Evolutionary conservation across 2,888 invertebrate genomes (phyloP).

Genomic region (Tetheella fluctuosa): DNA sequence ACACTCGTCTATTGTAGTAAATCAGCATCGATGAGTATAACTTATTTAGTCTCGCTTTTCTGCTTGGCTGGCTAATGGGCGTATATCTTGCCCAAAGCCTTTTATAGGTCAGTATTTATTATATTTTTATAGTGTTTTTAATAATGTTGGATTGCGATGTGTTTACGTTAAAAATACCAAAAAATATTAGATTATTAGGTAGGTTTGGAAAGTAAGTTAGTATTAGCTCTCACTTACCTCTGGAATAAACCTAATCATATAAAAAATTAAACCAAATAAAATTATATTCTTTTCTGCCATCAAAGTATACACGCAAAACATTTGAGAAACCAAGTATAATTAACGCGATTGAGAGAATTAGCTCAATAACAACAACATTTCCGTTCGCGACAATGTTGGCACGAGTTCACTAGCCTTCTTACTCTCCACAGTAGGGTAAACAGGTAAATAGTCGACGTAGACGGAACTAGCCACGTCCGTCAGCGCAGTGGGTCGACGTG

Average conservation of each 20-base stretch:
- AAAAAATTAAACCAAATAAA: no score
- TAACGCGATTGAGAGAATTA: constrained; percentile 35
- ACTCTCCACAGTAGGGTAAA: constrained; percentile 69
- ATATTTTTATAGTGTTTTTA: constrained; percentile 19
- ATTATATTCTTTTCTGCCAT: no score
- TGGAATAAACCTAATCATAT: no score
- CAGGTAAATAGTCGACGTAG: constrained; percentile 66
- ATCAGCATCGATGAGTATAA: constrained; percentile 28
- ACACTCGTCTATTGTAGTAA: constrained; percentile 51
- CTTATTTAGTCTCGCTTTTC: constrained; percentile 6
- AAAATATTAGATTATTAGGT: no score
- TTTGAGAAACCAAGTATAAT: constrained; percentile 38
- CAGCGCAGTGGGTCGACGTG: constrained; percentile 64
- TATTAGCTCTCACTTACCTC: no score
- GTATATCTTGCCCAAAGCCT: constrained; percentile 19
- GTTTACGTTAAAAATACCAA: constrained; percentile 10
- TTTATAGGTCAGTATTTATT: background rate
- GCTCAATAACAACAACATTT: constrained; percentile 28
- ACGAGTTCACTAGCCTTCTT: constrained; percentile 60
- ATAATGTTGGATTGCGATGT: constrained; percentile 12
- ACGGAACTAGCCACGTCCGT: constrained; percentile 74
- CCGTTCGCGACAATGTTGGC: constrained; percentile 41
- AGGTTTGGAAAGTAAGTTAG: no score
- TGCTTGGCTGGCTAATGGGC: constrained; percentile 14
- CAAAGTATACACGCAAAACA: background rate